Conservation (phyloP, 2,888 invertebrate species). For the Cephus nigrinus region DNA sequence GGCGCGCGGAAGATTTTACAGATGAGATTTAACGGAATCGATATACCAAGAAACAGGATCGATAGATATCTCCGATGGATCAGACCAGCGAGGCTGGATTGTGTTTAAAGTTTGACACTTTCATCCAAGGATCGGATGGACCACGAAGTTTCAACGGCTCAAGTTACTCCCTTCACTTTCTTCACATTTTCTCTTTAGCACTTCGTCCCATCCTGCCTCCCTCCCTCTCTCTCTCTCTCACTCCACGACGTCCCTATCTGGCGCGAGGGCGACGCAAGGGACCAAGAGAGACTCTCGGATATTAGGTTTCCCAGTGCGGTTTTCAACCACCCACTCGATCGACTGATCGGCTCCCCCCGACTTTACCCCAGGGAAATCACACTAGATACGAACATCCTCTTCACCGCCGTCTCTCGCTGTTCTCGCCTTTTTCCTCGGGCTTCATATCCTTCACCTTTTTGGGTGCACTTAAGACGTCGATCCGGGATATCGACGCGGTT, state of each 20-base stretch:
- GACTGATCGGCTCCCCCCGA: conserved; percentile 59
- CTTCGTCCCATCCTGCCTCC: conserved; percentile 5
- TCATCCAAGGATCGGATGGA: neutral
- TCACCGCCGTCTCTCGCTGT: conserved; percentile 33
- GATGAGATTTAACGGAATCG: neutral
- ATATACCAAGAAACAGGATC: neutral
- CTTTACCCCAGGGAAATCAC: conserved; percentile 63
- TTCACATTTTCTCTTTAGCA: conserved; percentile 4
- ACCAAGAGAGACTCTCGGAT: conserved; percentile 46
- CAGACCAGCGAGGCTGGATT: neutral
- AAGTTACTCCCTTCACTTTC: conserved; percentile 29
- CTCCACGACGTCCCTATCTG: neutral
- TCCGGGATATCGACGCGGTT: neutral
- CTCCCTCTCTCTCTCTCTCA: conserved; percentile 9
- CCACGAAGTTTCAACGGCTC: neutral
- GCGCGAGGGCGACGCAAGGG: conserved; percentile 21
- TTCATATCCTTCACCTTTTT: conserved; percentile 26
- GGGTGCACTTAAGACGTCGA: conserved; percentile 32
- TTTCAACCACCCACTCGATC: conserved; percentile 65
- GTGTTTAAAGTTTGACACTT: neutral
- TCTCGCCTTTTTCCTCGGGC: neutral
- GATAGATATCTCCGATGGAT: neutral
- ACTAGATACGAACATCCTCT: conserved; percentile 58
- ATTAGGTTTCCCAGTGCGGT: conserved; percentile 65
- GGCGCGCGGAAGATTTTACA: neutral